Conservation (phyloP, 2,888 invertebrate species). For the Dusona sp. region DNA sequence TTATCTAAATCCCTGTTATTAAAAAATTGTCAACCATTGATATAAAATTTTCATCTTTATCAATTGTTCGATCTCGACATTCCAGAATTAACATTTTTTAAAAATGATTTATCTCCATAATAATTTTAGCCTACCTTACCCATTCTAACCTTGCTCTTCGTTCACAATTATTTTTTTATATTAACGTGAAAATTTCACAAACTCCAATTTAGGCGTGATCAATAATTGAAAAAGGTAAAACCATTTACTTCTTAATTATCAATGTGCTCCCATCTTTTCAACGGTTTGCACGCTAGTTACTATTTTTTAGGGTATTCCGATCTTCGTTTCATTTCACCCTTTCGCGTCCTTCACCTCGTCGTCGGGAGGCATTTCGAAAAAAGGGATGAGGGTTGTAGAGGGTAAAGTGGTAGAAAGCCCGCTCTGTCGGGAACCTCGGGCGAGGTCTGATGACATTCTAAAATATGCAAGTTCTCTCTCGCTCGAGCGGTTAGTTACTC, state of each 20-base stretch:
- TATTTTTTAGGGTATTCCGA: constrained; percentile 18
- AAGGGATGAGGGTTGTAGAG: constrained; percentile 8
- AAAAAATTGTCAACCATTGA: too few species aligned
- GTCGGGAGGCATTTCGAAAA: constrained; percentile 12
- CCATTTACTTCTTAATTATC: not conserved
- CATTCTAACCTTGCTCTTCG: not conserved
- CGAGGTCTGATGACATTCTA: constrained; percentile 76
- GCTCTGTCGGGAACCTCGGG: constrained; percentile 60
- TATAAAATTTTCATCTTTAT: too few species aligned
- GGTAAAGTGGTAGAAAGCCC: constrained; percentile 36
- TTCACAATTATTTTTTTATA: not conserved
- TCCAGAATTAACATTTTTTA: not conserved
- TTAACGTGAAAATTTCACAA: not conserved
- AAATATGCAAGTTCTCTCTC: constrained; percentile 76
- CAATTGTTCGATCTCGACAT: too few species aligned
- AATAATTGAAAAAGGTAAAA: not conserved
- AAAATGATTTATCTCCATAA: not conserved
- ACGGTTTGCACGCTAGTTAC: not conserved
- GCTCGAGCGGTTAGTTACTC: constrained; percentile 74
- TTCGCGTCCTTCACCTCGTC: constrained; percentile 32
- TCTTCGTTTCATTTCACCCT: constrained; percentile 41
- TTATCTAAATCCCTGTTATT: not conserved
- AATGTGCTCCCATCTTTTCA: not conserved
- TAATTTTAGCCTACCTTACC: not conserved
- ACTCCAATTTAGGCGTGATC: not conserved